These are phyloP conservation scores for Micropoecilia bifurca DNA, from an alignment of 2,797 vertebrate genomes.

Conservation along the genomic window DNA sequence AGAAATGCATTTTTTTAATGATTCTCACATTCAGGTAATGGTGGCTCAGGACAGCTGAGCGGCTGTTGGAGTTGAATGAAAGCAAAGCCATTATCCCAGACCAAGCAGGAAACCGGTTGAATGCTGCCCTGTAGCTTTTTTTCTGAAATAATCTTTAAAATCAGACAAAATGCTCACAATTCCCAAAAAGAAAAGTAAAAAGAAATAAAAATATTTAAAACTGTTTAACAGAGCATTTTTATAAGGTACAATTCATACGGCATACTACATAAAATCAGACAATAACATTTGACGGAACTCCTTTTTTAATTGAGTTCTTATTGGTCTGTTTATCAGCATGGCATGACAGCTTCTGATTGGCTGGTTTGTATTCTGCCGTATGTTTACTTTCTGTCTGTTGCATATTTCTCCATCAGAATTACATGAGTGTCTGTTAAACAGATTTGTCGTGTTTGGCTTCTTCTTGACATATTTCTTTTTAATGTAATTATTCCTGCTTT, in stretches of 20 bases:
- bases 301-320: background rate
- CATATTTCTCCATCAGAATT: constrained; percentile 14
- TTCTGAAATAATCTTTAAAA: background rate
- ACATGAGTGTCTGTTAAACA: constrained; percentile 20
- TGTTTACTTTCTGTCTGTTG: background rate
- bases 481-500: background rate
- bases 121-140: background rate
- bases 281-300: too few species aligned
- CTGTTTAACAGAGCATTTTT: too few species aligned
- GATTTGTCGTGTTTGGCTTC: constrained; percentile 7
- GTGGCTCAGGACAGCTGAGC: constrained; percentile 39
- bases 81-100: background rate
- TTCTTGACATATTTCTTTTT: background rate
- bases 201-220: too few species aligned
- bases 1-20: constrained; percentile 1
- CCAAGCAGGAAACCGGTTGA: background rate
- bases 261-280: too few species aligned
- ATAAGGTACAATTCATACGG: background rate
- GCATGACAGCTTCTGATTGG: background rate
- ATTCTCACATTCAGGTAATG: constrained; percentile 53
- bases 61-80: background rate
- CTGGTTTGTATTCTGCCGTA: background rate
- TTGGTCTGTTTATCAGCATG: background rate
- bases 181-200: background rate
- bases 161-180: background rate